Evolutionary conservation across 2,113 vertebrate species (phyloP).

Genomic region (Ivindomyrus marchei): DNA sequence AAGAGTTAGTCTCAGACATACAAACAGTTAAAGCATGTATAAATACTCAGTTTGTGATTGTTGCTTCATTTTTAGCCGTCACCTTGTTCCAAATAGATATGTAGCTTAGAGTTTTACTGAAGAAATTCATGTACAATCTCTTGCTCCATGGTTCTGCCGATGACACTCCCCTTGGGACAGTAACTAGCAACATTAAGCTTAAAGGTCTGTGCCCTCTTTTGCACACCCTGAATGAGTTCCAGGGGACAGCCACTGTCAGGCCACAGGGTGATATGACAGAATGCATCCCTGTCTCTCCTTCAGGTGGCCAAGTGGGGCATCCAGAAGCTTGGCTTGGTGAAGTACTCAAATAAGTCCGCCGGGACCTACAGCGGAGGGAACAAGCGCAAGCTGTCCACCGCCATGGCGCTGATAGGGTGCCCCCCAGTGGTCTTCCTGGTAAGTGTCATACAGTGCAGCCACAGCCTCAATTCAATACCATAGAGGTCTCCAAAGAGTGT

Average conservation of each 20-base stretch:
- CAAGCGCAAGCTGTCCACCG: constrained; percentile 92
- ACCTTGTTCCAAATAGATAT: neutral
- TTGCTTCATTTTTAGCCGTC: neutral
- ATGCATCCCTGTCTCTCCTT: constrained; percentile 5
- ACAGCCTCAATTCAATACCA: neutral
- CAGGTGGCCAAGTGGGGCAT: constrained; percentile 95
- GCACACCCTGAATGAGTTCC: neutral
- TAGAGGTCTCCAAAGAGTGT: neutral
- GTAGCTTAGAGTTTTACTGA: neutral
- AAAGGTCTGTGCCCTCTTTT: neutral
- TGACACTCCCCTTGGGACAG: neutral
- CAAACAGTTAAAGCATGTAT: neutral
- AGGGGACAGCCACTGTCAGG: neutral
- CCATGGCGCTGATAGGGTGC: constrained; percentile 88
- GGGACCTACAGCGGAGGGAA: constrained; percentile 94
- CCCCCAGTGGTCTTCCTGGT: constrained; percentile 92
- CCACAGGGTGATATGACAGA: neutral
- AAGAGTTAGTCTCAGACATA: neutral
- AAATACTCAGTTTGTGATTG: neutral
- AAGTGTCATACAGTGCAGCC: constrained; percentile 31
- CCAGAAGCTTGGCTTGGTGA: constrained; percentile 84
- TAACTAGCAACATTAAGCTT: neutral
- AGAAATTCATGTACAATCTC: neutral
- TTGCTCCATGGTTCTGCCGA: neutral
- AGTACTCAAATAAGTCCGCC: constrained; percentile 80